Base-by-base conservation (phyloP, 2,888 invertebrate genomes). In the Ctenicera cuprea region DNA sequence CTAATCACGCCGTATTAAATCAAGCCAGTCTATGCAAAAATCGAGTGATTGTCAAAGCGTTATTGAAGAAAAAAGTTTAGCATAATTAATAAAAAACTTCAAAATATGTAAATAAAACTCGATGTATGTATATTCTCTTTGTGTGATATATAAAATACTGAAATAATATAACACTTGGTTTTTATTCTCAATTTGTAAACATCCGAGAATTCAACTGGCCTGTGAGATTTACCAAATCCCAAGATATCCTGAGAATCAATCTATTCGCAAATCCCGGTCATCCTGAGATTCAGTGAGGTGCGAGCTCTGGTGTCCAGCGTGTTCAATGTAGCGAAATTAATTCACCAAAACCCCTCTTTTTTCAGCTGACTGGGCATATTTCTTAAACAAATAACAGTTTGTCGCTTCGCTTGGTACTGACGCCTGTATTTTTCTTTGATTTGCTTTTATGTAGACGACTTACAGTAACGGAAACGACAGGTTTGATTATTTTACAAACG, bases 111-210 rank as follows among this genome's bases (percentile, higher is more conserved):
- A 83, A 86, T 86, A 86, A 84, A 85, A 86, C 81, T 87, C 85
- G 87, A 87, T 87, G 87, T 87, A 87, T 86, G 86, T 87, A 86
- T 86, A 86, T 86, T 85, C 85, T 86, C 86, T 87, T 87, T 86
- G 87, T 87, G 87, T 87, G 87, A 87, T 87, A 87, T 85, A 87
- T 86, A 85, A 86, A 86, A 85, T 86, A 87, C 87, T 87, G 85
- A 86, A 87, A 86, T 82, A 80, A 81, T 43, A 18, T 43, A 14
- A 5, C 16, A 2, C 37, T 37, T 59, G 5, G 7, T 33, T 33
- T 30, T 14, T 57, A 4, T 9, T 3, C 16, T 14, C 12, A 16
- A 54, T 54, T 54, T 54, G 26, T 54, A 54, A 54, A 50, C 50
- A 50, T 20, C 12, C 33, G 33, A 67, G 20, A 72, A 50, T 16